Evolutionary conservation across 2,888 invertebrate species (phyloP), one percentile per base, ranked within the genome.

Genomic region (Tribolium freemani): DNA sequence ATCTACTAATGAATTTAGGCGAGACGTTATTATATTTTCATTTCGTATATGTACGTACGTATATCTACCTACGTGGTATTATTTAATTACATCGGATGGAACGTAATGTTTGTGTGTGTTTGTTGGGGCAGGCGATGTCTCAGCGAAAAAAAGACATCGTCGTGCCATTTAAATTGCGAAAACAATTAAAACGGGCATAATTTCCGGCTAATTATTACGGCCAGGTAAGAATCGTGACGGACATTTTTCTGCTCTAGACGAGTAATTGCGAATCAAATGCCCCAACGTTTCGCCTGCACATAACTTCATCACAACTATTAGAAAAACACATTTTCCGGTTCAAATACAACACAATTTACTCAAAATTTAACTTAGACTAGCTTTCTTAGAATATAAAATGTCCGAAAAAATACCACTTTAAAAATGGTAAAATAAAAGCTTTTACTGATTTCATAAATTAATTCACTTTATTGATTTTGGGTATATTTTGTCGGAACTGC

Each of bases 1-100:
- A 82, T 79, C 78, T 79, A 79, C 80, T 79, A 81, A 82, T 81
- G 81, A 81, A 81, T 81, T 81, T 77, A 73, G 70, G 71, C 79
- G 78, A 78, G 78, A 79, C 79, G 73, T 73, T 75, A 75, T 80
- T 79, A 79, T 78, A 75, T 75, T 75, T 75, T 71, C 73, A 75
- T 75, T 71, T 69, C 68, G 60, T 54, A 56, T 69, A 48, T 64
- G 54, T 46, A 48, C 20, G 46, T 46, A 58, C 57, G 48, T 46
- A 48, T 31, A 60, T 64, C 51, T 60, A 58, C 54, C 45, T 63
- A 56, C 50, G 26, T 54, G 66, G 73, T 60, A 61, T 73, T 73
- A 73, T 73, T 73, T 73, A 73, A 73, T 73, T 73, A 73, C 66
- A 61, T 46, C 70, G 64, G 57, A 48, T 26, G 38, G 58, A 58